Evolutionary conservation across 1,140 invertebrate genomes (phyloP).

Genomic region (Psix sp.): DNA sequence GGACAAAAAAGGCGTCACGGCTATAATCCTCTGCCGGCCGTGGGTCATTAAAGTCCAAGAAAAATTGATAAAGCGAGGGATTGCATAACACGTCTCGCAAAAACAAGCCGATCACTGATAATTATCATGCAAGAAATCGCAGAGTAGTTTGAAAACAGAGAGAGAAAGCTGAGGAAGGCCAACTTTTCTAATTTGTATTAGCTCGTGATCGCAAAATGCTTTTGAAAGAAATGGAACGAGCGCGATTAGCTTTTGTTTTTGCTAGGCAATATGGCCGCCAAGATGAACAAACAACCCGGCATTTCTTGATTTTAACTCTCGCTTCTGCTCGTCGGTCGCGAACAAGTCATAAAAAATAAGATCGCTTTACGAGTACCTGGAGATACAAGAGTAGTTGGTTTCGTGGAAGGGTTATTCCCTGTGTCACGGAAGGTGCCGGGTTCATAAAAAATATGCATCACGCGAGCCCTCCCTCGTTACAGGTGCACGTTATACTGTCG

Average conservation of each 20-base stretch:
- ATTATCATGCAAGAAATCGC: constrained; percentile 42
- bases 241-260: constrained; percentile 54
- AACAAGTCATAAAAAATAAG: constrained; percentile 73
- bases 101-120: constrained; percentile 21
- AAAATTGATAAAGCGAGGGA: constrained; percentile 33
- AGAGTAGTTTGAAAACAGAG: constrained; percentile 8
- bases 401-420: constrained; percentile 71
- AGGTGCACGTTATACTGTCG: constrained; percentile 61
- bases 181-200: constrained; percentile 46
- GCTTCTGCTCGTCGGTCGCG: constrained; percentile 71
- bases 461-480: constrained; percentile 67
- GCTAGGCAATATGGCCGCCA: constrained; percentile 20
- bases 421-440: constrained; percentile 73
- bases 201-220: constrained; percentile 40
- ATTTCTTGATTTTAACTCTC: constrained; percentile 66
- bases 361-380: constrained; percentile 74
- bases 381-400: constrained; percentile 70
- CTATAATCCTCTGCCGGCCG: constrained; percentile 2
- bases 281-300: constrained; percentile 43
- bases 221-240: constrained; percentile 40
- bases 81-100: constrained; percentile 28
- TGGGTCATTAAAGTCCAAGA: constrained; percentile 19
- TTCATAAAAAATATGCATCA: constrained; percentile 74
- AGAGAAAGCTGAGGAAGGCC: constrained; percentile 30
- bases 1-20: background rate